These are phyloP conservation scores for Mnemiopsis leidyi DNA, from an alignment of 37 sponge, comb jelly and placozoan genomes.

Conservation along the genomic window DNA sequence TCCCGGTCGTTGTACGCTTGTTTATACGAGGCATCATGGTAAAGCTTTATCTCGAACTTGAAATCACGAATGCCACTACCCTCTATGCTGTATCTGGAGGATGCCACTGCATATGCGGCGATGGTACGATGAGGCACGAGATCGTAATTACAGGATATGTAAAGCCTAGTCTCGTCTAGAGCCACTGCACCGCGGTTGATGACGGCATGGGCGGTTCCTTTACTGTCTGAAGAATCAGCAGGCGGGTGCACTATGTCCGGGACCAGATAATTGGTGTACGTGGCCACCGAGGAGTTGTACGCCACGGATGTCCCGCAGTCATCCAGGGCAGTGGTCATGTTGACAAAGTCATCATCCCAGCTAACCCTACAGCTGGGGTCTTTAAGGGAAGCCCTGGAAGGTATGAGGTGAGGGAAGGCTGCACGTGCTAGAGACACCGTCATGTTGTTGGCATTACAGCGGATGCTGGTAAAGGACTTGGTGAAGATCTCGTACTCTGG, in stretches of 20 bases:
- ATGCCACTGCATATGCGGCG: background rate
- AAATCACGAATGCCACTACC: background rate
- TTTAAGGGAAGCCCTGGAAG: background rate
- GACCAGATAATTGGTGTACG: background rate
- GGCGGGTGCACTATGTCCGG: background rate
- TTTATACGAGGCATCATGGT: background rate
- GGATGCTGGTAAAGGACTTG: background rate
- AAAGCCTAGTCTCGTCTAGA: background rate
- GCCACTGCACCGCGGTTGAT: background rate
- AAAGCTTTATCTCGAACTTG: background rate
- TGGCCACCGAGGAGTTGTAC: background rate
- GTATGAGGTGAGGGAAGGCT: background rate
- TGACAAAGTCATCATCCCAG: background rate
- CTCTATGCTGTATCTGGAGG: background rate
- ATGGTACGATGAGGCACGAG: background rate
- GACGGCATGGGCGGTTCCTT: background rate
- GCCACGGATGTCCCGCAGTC: background rate
- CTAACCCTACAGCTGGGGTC: background rate
- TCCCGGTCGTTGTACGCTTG: background rate
- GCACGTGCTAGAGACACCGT: background rate
- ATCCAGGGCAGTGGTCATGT: background rate
- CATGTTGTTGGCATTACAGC: background rate
- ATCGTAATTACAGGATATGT: background rate
- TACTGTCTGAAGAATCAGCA: background rate
- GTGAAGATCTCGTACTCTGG: background rate